A percentile compares a stretch with the other conserved stretches of the same genome.
These are phyloP conservation scores for Lamproptera curius DNA, from an alignment of 2,888 invertebrate species.

Conservation along the genomic window DNA sequence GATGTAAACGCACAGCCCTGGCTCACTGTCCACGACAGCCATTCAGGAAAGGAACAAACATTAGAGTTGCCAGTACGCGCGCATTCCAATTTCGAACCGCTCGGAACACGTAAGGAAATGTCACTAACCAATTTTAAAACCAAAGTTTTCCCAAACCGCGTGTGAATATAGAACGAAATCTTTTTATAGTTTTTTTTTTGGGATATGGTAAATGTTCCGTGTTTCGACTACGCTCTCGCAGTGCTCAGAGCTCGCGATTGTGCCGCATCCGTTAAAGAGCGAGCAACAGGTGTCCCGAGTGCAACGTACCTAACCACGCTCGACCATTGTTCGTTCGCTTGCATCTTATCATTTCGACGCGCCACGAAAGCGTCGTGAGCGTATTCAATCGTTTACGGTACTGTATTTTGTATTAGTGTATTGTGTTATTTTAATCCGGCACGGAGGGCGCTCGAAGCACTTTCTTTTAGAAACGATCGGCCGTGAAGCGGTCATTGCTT, in stretches of 20 bases:
- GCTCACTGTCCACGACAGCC: slow-evolving; percentile 72
- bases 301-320: slow-evolving; percentile 5
- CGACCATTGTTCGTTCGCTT: slow-evolving; percentile 11
- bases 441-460: background rate
- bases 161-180: slow-evolving; percentile 21
- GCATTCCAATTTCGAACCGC: slow-evolving; percentile 40
- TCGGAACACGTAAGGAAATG: no score
- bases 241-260: background rate
- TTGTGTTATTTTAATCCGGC: no score
- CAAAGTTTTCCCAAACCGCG: slow-evolving; percentile 25
- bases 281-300: slow-evolving; percentile 48
- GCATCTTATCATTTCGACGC: slow-evolving; percentile 21
- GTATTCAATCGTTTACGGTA: slow-evolving; percentile 12
- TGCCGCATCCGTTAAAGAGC: slow-evolving; percentile 19
- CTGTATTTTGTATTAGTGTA: background rate
- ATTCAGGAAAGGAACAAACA: slow-evolving; percentile 40
- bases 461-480: slow-evolving; percentile 14
- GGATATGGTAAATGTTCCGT: slow-evolving; percentile 50
- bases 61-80: no score
- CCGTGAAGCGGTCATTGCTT: slow-evolving; percentile 26
- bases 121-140: no score
- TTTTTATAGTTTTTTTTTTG: no score
- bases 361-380: slow-evolving; percentile 13
- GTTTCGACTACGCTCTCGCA: slow-evolving; percentile 33
- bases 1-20: slow-evolving; percentile 71